These are phyloP conservation scores for Notiomystis cincta DNA, from an alignment of 2,113 vertebrate genomes.

Conservation along the genomic window DNA sequence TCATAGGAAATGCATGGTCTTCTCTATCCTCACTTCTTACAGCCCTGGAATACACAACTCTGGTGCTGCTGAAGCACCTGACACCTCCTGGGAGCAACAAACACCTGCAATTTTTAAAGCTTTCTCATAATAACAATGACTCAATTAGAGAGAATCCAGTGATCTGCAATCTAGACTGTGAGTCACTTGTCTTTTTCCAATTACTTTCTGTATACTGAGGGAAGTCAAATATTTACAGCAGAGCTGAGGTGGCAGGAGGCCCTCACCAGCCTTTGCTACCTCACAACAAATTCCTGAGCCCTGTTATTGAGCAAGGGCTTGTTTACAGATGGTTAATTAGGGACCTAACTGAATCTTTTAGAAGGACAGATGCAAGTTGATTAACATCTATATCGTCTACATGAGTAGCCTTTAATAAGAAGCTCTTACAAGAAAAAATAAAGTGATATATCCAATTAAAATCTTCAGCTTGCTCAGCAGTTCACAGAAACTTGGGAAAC, in stretches of 20 bases:
- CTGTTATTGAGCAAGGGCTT: neutral
- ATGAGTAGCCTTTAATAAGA: slow-evolving; percentile 56
- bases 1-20: neutral
- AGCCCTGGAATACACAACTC: neutral
- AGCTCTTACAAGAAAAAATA: slow-evolving; percentile 35
- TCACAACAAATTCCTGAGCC: neutral
- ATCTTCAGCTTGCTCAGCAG: slow-evolving; percentile 60
- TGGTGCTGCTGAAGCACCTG: neutral
- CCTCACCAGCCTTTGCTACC: neutral
- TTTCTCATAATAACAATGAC: neutral
- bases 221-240: neutral
- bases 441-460: slow-evolving; percentile 60
- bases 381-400: slow-evolving; percentile 48
- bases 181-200: neutral
- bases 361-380: slow-evolving; percentile 52
- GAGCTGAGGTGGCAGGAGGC: neutral
- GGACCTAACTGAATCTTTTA: slow-evolving; percentile 39
- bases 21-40: neutral
- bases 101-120: neutral
- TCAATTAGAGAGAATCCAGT: neutral
- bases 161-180: neutral
- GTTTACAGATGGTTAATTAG: slow-evolving; percentile 60
- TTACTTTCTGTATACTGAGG: neutral
- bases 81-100: neutral
- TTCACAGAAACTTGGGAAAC: slow-evolving; percentile 41